These are phyloP conservation scores for Chelmon rostratus DNA, from an alignment of 2,797 vertebrate species.

Conservation along the genomic window DNA sequence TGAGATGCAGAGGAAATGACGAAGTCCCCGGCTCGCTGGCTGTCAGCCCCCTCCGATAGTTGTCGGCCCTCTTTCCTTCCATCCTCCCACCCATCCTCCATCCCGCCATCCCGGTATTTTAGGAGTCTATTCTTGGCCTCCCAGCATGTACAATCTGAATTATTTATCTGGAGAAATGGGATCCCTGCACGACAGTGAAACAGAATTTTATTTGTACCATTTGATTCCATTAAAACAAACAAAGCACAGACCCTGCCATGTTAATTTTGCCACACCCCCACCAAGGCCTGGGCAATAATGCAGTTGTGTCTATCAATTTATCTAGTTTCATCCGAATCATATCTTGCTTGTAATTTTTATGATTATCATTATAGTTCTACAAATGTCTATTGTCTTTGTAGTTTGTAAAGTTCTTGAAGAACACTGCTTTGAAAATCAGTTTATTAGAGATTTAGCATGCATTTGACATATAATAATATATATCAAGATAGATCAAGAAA, in stretches of 20 bases:
- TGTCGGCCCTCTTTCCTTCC: slow-evolving; percentile 56
- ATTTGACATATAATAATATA: not conserved
- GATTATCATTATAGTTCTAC: not conserved
- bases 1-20: slow-evolving; percentile 47
- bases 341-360: slow-evolving; percentile 11
- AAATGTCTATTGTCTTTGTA: not conserved
- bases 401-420: not conserved
- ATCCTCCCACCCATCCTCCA: slow-evolving; percentile 19
- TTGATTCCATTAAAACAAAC: slow-evolving; percentile 77
- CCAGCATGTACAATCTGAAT: slow-evolving; percentile 78
- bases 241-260: slow-evolving; percentile 51
- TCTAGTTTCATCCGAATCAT: slow-evolving; percentile 11
- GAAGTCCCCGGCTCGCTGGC: slow-evolving; percentile 53
- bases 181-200: slow-evolving; percentile 70
- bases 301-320: not conserved
- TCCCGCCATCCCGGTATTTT: slow-evolving; percentile 75
- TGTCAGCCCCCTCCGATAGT: slow-evolving; percentile 61
- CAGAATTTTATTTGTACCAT: slow-evolving; percentile 72
- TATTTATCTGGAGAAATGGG: slow-evolving; percentile 82
- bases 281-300: slow-evolving; percentile 2
- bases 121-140: slow-evolving; percentile 78
- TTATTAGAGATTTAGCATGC: not conserved
- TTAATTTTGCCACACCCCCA: slow-evolving; percentile 43
- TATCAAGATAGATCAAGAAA: not conserved
- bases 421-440: not conserved